These are phyloP conservation scores for Tanypteryx hageni DNA, from an alignment of 2,888 invertebrate genomes.

Conservation along the genomic window DNA sequence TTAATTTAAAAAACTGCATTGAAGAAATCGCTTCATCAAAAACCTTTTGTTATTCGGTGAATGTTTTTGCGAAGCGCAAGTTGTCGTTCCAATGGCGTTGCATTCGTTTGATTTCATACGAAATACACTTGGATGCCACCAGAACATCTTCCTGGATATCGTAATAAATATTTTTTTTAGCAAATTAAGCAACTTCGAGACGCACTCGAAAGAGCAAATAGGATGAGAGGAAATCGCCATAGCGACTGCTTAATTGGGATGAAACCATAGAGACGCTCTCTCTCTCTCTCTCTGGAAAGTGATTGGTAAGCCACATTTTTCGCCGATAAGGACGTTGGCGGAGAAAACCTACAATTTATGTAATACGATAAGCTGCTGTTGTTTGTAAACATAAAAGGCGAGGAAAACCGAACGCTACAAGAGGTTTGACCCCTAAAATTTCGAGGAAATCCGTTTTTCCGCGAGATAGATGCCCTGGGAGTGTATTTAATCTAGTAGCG, in stretches of 20 bases:
- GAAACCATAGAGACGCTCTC: not conserved
- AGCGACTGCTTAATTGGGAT: not conserved
- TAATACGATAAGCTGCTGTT: not conserved
- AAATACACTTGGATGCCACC: too few relatives aligned
- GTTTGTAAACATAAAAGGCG: not conserved
- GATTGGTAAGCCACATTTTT: not conserved
- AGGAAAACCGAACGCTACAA: not conserved
- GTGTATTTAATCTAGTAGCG: too few relatives aligned
- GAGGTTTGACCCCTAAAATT: not conserved
- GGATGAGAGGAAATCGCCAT: not conserved
- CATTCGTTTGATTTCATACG: too few relatives aligned
- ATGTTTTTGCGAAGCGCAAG: too few relatives aligned
- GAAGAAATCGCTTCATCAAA: too few relatives aligned
- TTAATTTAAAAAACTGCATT: too few relatives aligned
- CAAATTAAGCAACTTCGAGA: not conserved
- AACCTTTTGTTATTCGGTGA: too few relatives aligned
- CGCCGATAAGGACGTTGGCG: not conserved
- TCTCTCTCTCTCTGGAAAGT: not conserved
- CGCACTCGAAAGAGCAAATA: not conserved
- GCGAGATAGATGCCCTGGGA: not conserved
- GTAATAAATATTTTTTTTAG: not conserved
- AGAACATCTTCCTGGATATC: not conserved
- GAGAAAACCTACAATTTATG: not conserved
- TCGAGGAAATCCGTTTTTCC: not conserved
- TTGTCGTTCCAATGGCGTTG: too few relatives aligned